Evolutionary conservation across 2,113 vertebrate species (phyloP), one percentile per base, ranked within the genome.

Genomic region (Otus sunia): DNA sequence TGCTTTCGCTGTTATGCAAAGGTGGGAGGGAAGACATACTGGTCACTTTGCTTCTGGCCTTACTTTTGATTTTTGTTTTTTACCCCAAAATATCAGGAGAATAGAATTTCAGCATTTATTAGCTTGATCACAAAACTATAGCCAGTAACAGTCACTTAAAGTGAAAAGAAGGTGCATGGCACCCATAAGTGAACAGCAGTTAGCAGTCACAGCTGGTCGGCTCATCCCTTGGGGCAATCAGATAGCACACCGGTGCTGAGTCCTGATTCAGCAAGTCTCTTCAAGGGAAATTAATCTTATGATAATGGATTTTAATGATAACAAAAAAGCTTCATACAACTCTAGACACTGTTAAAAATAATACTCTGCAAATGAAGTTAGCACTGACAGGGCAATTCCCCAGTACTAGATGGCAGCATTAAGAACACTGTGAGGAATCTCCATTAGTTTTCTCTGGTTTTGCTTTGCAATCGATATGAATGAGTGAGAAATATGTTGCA

Each of bases 391-490:
- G 43, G 41, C 50, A 59, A 55, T 69, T 94, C 69, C 55, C 49
- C 62, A 45, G 43, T 60, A 55, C 47, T 80, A 39, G 78, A 52
- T 26, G 55, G 67, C 52, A 91, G 29, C 45, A 72, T 92, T 58
- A 60, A 75, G 56, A 89, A 64, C 14, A 64, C 19, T 9, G 39
- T 25, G 34, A 73, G 86, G 60, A 59, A 64, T 68, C 90, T 58
- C 68, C 71, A 71, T 71, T 50, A 3, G 11, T 87, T 85, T 94
- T 95, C 71, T 79, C 77, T 88, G 74, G 8, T 92, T 97, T 95
- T 91, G 92, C 81, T 97, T 95, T 92, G 76, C 81, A 89, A 68
- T 98, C 95, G 4, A 96, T 98, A 96, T 8, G 63, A 95, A 92
- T 77, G 76, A 92, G 86, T 83, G 83, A 97, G 92, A 97, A 97